Conservation (phyloP, 2,888 invertebrate genomes). For the Drosophila setosimentum region DNA sequence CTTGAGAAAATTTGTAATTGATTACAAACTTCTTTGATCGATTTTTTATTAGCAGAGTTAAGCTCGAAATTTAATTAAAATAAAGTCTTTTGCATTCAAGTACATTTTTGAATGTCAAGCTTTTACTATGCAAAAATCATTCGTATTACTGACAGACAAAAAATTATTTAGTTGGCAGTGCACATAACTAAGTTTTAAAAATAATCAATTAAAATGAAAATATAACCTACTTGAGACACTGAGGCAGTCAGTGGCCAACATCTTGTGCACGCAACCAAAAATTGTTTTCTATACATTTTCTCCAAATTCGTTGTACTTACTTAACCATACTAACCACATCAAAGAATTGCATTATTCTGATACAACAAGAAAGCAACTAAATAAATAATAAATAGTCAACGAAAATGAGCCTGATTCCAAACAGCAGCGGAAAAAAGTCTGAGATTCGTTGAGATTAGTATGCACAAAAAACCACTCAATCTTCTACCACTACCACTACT, state of each 20-base stretch:
- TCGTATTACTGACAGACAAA: too few relatives aligned
- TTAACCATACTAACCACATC: conserved; percentile 1
- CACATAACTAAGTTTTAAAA: background rate
- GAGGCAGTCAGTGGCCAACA: background rate
- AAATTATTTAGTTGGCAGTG: background rate
- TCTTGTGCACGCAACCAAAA: too few relatives aligned
- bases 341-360: conserved; percentile 5
- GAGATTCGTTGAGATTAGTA: conserved; percentile 22
- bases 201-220: background rate
- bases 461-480: conserved; percentile 16
- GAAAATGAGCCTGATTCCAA: background rate
- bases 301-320: too few relatives aligned
- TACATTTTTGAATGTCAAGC: background rate
- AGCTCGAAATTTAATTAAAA: background rate
- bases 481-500: background rate
- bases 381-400: conserved; percentile 25
- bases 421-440: background rate
- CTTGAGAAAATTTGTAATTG: background rate
- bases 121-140: background rate
- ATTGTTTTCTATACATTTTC: too few relatives aligned
- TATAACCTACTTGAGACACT: too few relatives aligned
- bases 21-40: background rate
- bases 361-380: background rate
- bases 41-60: background rate
- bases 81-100: background rate